phyloP scores from a whole-genome alignment of 2,797 vertebrate species.

The Hyperoplus immaculatus region DNA sequence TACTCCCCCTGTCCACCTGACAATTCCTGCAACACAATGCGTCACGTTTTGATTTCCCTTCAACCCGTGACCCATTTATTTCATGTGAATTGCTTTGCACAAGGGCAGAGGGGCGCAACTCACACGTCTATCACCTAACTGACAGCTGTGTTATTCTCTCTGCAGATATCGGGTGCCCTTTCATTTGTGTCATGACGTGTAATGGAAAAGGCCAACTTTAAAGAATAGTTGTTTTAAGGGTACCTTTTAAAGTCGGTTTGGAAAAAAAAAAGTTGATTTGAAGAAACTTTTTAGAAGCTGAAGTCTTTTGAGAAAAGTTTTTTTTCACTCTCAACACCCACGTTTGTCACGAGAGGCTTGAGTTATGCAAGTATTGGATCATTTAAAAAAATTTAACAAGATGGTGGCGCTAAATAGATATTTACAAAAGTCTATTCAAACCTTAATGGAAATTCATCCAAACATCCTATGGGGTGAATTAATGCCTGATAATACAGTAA shows the following conservation, averaged over 20 bases:
- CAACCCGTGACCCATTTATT: slow-evolving; percentile 74
- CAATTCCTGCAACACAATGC: slow-evolving; percentile 66
- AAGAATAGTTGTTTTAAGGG: slow-evolving; percentile 25
- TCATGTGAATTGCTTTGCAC: slow-evolving; percentile 61
- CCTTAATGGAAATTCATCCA: too few species aligned
- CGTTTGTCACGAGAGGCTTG: neutral
- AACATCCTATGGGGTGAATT: too few species aligned
- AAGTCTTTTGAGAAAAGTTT: neutral
- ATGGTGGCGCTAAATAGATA: neutral
- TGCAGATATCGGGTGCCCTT: slow-evolving; percentile 53
- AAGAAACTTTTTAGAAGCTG: neutral
- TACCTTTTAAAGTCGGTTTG: slow-evolving; percentile 10
- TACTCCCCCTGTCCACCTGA: slow-evolving; percentile 78
- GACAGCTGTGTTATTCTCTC: slow-evolving; percentile 65
- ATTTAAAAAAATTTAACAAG: neutral
- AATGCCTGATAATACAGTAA: too few species aligned
- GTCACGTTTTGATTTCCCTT: slow-evolving; percentile 75
- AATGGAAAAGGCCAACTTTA: slow-evolving; percentile 11
- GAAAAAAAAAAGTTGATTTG: neutral
- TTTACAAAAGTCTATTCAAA: too few species aligned
- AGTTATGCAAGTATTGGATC: neutral
- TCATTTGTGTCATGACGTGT: slow-evolving; percentile 17
- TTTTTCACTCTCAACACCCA: neutral
- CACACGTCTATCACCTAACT: slow-evolving; percentile 42
- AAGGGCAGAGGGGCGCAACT: slow-evolving; percentile 61